Evolutionary conservation across 64 coral and sea anemone genomes (phyloP).

Genomic region (Stichodactyla mertensii): DNA sequence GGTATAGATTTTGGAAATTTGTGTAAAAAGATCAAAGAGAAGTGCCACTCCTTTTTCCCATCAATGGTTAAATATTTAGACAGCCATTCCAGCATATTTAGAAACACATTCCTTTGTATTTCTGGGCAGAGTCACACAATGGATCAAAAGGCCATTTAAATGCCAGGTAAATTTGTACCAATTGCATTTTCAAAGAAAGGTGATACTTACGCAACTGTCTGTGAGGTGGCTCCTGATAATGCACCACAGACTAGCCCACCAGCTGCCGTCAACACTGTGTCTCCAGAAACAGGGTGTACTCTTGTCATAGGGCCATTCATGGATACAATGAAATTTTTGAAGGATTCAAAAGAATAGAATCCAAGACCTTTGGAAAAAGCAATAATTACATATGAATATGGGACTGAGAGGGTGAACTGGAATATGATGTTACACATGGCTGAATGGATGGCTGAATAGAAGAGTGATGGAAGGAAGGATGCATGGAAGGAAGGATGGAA

Average conservation of each 20-base stretch:
- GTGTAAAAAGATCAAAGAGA: too few species aligned
- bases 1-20: too few species aligned
- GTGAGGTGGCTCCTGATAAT: slow-evolving; percentile 73
- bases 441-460: too few species aligned
- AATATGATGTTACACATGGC: neutral
- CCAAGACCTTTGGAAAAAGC: slow-evolving; percentile 46
- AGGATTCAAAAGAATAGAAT: slow-evolving; percentile 72
- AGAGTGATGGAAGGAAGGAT: neutral
- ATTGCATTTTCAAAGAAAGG: neutral
- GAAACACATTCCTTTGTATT: too few species aligned
- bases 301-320: slow-evolving; percentile 50
- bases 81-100: too few species aligned
- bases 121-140: too few species aligned
- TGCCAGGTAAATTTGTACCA: too few species aligned
- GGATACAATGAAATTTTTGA: slow-evolving; percentile 59
- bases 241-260: slow-evolving; percentile 78
- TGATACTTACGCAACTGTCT: slow-evolving; percentile 81
- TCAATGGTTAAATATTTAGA: too few species aligned
- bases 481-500: too few species aligned
- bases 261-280: slow-evolving; percentile 58
- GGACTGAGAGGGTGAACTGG: too few species aligned
- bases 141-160: too few species aligned
- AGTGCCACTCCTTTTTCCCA: too few species aligned
- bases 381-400: neutral
- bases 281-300: slow-evolving; percentile 50